These are phyloP conservation scores for Microcebus ravelobensis DNA, from an alignment of 2,113 vertebrate species.

Conservation along the genomic window DNA sequence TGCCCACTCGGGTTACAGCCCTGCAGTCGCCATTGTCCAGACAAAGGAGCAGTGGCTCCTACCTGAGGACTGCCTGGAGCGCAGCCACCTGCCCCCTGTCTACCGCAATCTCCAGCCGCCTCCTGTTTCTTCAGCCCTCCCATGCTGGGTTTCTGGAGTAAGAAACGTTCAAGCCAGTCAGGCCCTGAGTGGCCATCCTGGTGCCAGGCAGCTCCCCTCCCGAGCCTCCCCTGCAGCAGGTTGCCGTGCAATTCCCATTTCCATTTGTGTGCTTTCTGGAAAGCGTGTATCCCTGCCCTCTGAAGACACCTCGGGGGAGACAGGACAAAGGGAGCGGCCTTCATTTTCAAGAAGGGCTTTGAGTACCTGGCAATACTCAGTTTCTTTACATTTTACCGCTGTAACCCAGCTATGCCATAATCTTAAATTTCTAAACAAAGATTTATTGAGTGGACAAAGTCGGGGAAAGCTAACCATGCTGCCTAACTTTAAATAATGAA, in stretches of 20 bases:
- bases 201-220: not conserved
- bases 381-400: not conserved
- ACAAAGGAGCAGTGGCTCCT: conserved; percentile 24
- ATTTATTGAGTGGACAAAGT: not conserved
- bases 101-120: not conserved
- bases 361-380: not conserved
- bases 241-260: not conserved
- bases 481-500: not conserved
- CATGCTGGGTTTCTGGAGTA: not conserved
- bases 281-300: not conserved
- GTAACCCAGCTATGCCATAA: not conserved
- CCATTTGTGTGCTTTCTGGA: not conserved
- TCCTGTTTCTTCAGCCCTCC: not conserved
- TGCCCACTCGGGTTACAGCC: conserved; percentile 34
- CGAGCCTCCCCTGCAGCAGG: too few species aligned
- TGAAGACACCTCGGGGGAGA: not conserved
- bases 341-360: not conserved
- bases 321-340: not conserved
- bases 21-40: not conserved
- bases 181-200: not conserved
- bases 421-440: not conserved
- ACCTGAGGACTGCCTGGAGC: conserved; percentile 11
- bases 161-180: not conserved
- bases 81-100: not conserved
- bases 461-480: not conserved